Evolutionary conservation across 2,888 invertebrate genomes (phyloP).

Genomic region (Cephus nigrinus): DNA sequence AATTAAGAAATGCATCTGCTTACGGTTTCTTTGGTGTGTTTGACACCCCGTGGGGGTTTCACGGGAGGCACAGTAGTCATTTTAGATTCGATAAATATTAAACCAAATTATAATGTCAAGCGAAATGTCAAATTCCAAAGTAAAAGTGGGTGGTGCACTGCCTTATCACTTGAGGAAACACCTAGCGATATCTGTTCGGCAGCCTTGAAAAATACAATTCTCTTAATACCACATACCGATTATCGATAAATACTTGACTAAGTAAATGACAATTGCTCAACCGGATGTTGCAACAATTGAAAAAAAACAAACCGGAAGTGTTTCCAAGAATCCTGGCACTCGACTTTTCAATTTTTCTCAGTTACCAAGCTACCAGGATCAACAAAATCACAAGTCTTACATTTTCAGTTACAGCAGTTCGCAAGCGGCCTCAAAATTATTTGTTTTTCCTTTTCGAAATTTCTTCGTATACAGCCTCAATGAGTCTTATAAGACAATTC

Average conservation of each 20-base stretch:
- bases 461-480: not conserved
- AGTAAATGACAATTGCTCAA: not conserved
- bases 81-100: slow-evolving; percentile 30
- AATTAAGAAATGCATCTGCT: slow-evolving; percentile 41
- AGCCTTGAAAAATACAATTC: not conserved
- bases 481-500: not conserved
- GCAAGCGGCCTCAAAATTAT: not conserved
- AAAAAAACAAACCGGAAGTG: not conserved
- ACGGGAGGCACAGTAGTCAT: slow-evolving; percentile 81
- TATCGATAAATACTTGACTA: not conserved
- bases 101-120: slow-evolving; percentile 17
- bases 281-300: not conserved
- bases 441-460: not conserved
- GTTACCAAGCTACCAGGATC: slow-evolving; percentile 19
- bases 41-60: slow-evolving; percentile 88
- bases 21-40: slow-evolving; percentile 88
- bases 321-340: not conserved
- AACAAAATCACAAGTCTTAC: slow-evolving; percentile 14
- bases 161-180: not conserved
- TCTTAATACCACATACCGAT: not conserved
- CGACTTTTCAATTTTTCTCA: slow-evolving; percentile 8
- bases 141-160: slow-evolving; percentile 3
- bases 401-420: not conserved
- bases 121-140: slow-evolving; percentile 18
- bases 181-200: not conserved